Conservation (phyloP, 2,888 invertebrate genomes). For the Strigamia crassipes region DNA sequence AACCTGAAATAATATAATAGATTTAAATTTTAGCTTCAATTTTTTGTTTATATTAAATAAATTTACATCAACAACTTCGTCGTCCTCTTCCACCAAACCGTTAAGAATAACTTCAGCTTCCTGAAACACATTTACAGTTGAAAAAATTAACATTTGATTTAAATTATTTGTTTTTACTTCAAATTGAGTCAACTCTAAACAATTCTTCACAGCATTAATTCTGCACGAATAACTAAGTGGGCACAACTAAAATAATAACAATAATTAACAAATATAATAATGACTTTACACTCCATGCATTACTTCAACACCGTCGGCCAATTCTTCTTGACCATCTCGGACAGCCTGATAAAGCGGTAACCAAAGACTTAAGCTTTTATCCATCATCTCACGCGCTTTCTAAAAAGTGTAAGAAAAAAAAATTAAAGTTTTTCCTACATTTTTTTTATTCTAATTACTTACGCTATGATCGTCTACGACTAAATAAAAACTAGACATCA, state of each 20-base stretch:
- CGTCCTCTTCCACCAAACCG: conserved; percentile 60
- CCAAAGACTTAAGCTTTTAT: conserved; percentile 60
- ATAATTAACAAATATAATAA: not conserved
- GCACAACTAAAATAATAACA: conserved; percentile 33
- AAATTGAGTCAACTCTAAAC: conserved; percentile 28
- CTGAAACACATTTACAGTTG: conserved; percentile 52
- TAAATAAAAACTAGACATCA: conserved; percentile 58
- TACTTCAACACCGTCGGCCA: conserved; percentile 55
- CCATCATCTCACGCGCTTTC: conserved; percentile 56
- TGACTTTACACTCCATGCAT: not conserved
- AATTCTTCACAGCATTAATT: not conserved
- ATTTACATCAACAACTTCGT: conserved; percentile 57
- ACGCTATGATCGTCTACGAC: conserved; percentile 55
- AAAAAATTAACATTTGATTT: not conserved
- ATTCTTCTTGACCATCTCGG: conserved; percentile 52
- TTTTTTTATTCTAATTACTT: not conserved
- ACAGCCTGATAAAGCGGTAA: conserved; percentile 55
- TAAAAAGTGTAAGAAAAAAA: conserved; percentile 50
- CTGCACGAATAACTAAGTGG: conserved; percentile 18
- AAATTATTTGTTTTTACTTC: conserved; percentile 12
- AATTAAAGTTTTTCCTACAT: not conserved
- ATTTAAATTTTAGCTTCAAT: no score
- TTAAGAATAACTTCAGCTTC: conserved; percentile 59
- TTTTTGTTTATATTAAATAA: not conserved
- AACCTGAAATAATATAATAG: conserved; percentile 52